Base-by-base conservation (phyloP, 2,797 vertebrate genomes). In the Hoplostethus mediterraneus region DNA sequence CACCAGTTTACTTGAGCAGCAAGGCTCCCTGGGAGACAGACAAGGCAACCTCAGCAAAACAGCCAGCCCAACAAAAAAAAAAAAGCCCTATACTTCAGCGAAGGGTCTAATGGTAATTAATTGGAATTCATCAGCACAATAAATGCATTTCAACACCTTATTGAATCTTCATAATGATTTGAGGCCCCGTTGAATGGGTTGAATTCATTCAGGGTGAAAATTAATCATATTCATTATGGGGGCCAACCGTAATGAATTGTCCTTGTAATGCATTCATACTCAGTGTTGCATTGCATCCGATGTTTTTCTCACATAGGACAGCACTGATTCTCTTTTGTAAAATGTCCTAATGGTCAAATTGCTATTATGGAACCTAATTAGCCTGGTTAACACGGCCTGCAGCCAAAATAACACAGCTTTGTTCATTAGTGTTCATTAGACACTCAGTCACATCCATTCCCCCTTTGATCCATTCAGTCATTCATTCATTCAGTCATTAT, bases 1-100 rank as follows among this genome's bases (percentile, higher is more conserved):
- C 80, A 81, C 80, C 85, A 62, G 93, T 92, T 91, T 91, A 90
- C 84, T 87, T 86, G 85, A 86, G 86, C 73, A 79, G 81, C 89
- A 90, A 72, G 82, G 76, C 86, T 89, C 87, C 81, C 80, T 54
- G 71, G 81, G 79, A 82, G 86, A 85, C 88, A 67, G 73, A 69
- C 63, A 16, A 77, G 80, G 63, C 78, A 33, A 85, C 83, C 54
- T 52, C 58, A 79, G 59, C 55, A 56, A 62, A 71, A 30, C 51
- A 30, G 40, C 42, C 63, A 11, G n/a, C 55, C 3, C 21, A 17
- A 12, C 6, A 8, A 17, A 33, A 58, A 6, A 6, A 49, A 75
- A 75, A 58, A 30, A 28, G 63, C 31, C 58, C 80, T 58, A 0
- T 28, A 21, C 54, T 60, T 70, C 71, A 56, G 71, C 56, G 3